A percentile compares a stretch with the other conserved stretches of the same genome.
These are phyloP conservation scores for Coregonus suidteri DNA, from an alignment of 2,797 vertebrate species.

Conservation along the genomic window DNA sequence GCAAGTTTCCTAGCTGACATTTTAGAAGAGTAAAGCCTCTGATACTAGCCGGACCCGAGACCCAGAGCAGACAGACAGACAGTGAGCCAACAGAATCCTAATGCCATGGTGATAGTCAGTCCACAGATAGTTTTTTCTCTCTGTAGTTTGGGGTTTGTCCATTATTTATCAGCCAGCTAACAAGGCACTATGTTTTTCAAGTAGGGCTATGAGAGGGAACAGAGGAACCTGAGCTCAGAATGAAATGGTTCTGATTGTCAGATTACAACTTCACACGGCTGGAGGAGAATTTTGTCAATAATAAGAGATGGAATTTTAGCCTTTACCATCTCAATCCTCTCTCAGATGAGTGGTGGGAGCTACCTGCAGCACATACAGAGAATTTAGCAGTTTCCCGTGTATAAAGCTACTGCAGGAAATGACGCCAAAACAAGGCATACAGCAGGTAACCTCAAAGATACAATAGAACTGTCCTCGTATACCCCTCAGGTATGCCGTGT, in stretches of 20 bases:
- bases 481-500: background rate
- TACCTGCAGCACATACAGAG: background rate
- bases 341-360: background rate
- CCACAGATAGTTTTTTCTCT: background rate
- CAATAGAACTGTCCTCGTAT: background rate
- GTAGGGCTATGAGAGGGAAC: slow-evolving; percentile 29
- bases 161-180: slow-evolving; percentile 64
- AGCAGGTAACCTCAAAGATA: background rate
- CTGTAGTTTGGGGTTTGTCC: slow-evolving; percentile 48
- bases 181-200: slow-evolving; percentile 41
- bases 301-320: slow-evolving; percentile 2
- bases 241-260: slow-evolving; percentile 44
- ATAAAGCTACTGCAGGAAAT: background rate
- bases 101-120: slow-evolving; percentile 6
- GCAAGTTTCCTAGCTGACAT: background rate
- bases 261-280: slow-evolving; percentile 39
- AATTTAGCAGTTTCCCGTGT: background rate
- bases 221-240: slow-evolving; percentile 25
- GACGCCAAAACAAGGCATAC: background rate
- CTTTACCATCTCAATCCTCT: background rate
- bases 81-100: slow-evolving; percentile 2
- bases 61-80: background rate
- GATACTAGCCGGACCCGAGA: background rate
- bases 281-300: slow-evolving; percentile 26
- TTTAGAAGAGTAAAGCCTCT: background rate